phyloP scores from a whole-genome alignment of 1,140 invertebrate species.

The Eumeta japonica region DNA sequence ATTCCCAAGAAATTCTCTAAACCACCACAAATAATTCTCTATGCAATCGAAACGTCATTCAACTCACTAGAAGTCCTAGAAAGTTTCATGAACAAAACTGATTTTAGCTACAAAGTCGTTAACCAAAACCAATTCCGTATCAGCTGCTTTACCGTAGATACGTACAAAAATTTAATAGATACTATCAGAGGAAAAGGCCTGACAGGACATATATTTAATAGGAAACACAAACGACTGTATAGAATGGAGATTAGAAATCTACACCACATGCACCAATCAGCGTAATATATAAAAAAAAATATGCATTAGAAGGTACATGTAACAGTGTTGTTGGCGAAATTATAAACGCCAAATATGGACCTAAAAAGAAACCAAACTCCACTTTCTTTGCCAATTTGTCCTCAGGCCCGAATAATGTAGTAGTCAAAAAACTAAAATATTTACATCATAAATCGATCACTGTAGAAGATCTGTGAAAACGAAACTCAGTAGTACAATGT shows the following conservation, averaged over 20 bases:
- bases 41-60: too few species aligned
- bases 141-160: background rate
- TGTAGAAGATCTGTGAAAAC: slow-evolving; percentile 17
- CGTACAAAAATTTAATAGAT: slow-evolving; percentile 3
- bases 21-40: too few species aligned
- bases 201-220: slow-evolving; percentile 6
- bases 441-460: slow-evolving; percentile 13
- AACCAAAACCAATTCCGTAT: slow-evolving; percentile 7
- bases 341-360: too few species aligned
- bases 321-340: too few species aligned
- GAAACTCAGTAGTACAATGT: slow-evolving; percentile 22
- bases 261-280: slow-evolving; percentile 1
- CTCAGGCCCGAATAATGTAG: slow-evolving; percentile 23
- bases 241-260: slow-evolving; percentile 4
- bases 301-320: too few species aligned
- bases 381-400: slow-evolving; percentile 21
- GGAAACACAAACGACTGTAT: slow-evolving; percentile 1
- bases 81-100: background rate
- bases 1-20: too few species aligned
- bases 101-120: slow-evolving; percentile 1
- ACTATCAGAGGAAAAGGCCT: slow-evolving; percentile 5
- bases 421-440: slow-evolving; percentile 19
- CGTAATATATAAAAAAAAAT: too few species aligned
- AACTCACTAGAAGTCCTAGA: too few species aligned
- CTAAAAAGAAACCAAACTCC: background rate